Evolutionary conservation across 2,888 invertebrate species (phyloP).

Genomic region (Drosophila anomelani): DNA sequence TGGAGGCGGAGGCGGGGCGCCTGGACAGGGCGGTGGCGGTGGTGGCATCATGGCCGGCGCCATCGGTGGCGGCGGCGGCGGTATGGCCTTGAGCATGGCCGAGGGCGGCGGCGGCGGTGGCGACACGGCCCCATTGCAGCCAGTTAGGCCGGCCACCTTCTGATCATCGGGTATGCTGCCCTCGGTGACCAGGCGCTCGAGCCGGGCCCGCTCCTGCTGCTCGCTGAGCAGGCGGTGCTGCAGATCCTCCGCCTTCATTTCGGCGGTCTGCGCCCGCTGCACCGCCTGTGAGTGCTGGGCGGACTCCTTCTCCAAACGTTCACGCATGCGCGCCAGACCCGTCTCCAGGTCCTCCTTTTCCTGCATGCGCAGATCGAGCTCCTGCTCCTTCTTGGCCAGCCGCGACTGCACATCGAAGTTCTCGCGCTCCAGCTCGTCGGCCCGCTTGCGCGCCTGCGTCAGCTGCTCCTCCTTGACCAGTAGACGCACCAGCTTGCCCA

Average conservation of each 20-base stretch:
- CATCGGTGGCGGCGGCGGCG: constrained; percentile 84
- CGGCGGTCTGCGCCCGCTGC: constrained; percentile 88
- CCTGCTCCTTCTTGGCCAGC: constrained; percentile 96
- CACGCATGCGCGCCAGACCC: constrained; percentile 91
- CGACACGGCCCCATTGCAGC: constrained; percentile 86
- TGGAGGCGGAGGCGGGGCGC: constrained; percentile 85
- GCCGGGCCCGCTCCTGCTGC: constrained; percentile 91
- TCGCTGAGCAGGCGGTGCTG: constrained; percentile 90
- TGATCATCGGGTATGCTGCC: constrained; percentile 97
- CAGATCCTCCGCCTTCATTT: constrained; percentile 87
- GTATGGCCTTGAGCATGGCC: constrained; percentile 78
- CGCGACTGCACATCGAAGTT: constrained; percentile 94
- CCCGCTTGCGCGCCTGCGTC: constrained; percentile 93
- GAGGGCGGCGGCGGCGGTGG: constrained; percentile 85
- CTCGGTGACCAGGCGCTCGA: constrained; percentile 94
- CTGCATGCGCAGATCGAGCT: constrained; percentile 94
- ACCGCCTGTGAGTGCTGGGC: constrained; percentile 94
- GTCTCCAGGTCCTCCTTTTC: constrained; percentile 97
- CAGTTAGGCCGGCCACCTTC: constrained; percentile 88
- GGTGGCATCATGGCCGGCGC: constrained; percentile 85
- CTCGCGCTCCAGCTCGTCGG: constrained; percentile 94
- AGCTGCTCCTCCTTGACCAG: constrained; percentile 97
- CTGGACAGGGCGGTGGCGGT: constrained; percentile 85
- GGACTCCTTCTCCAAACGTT: constrained; percentile 95
- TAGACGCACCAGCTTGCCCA: constrained; percentile 94